Evolutionary conservation across 2,888 invertebrate species (phyloP).

Genomic region (Himalopsyche kuldschensis): DNA sequence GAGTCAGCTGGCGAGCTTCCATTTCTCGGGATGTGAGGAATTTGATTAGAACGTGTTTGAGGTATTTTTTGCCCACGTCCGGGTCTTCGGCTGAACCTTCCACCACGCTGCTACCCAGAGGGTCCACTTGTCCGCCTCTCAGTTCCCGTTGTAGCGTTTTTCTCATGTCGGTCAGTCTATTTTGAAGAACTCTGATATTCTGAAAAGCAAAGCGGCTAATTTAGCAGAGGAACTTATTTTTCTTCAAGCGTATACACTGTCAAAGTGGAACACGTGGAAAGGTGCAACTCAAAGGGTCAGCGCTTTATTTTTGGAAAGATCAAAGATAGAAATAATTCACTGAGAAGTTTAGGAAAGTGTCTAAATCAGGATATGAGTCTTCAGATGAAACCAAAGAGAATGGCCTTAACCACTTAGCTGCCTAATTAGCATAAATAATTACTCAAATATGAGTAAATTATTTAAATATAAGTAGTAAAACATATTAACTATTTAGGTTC

Average conservation of each 20-base stretch:
- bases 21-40: slow-evolving; percentile 87
- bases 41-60: slow-evolving; percentile 91
- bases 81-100: slow-evolving; percentile 63
- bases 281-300: too few species aligned
- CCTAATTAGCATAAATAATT: background rate
- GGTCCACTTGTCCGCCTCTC: slow-evolving; percentile 50
- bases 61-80: slow-evolving; percentile 69
- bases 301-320: too few species aligned
- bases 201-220: slow-evolving; percentile 48
- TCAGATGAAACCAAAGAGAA: too few species aligned
- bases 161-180: slow-evolving; percentile 85
- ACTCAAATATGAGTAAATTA: too few species aligned
- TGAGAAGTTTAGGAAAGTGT: too few species aligned
- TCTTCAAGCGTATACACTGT: too few species aligned
- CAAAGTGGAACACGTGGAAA: too few species aligned
- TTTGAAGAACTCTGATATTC: slow-evolving; percentile 86
- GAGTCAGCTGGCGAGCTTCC: slow-evolving; percentile 86
- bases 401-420: too few species aligned
- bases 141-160: slow-evolving; percentile 89
- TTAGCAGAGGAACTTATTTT: too few species aligned
- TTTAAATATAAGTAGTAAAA: too few species aligned
- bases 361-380: too few species aligned
- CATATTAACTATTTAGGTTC: background rate
- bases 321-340: too few species aligned
- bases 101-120: slow-evolving; percentile 60